Percentiles rank a stretch among this genome's conserved stretches.
These are phyloP conservation scores for Dione vanillae DNA, from an alignment of 2,888 invertebrate genomes.

Conservation along the genomic window DNA sequence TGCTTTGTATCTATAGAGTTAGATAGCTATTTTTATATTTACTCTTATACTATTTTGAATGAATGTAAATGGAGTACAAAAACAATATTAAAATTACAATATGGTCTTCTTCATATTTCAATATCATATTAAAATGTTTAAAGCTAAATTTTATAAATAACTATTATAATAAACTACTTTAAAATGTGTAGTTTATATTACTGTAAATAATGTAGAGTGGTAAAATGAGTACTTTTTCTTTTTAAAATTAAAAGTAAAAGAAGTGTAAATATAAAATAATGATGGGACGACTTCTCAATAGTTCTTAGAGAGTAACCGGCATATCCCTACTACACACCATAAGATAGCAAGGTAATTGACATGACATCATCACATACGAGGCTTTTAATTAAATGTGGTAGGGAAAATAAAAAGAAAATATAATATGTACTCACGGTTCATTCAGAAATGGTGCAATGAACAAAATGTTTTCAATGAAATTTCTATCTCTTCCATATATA, in stretches of 20 bases:
- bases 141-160: too few species aligned
- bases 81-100: too few species aligned
- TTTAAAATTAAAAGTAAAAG: neutral
- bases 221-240: neutral
- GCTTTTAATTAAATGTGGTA: neutral
- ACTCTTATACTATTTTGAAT: too few species aligned
- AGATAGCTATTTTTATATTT: too few species aligned
- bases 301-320: neutral
- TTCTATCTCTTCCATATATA: conserved; percentile 90
- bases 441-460: conserved; percentile 91
- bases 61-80: too few species aligned
- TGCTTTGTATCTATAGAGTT: too few species aligned
- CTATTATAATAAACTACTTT: too few species aligned
- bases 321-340: conserved; percentile 9
- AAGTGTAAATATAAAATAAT: neutral
- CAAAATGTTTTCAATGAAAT: conserved; percentile 90
- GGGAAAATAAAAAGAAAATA: neutral
- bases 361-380: conserved; percentile 66
- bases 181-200: too few species aligned
- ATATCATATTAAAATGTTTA: too few species aligned
- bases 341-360: conserved; percentile 31
- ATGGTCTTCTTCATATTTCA: too few species aligned
- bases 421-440: conserved; percentile 90
- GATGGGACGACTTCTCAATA: neutral
- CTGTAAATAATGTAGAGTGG: too few species aligned